These are phyloP conservation scores for Astyanax mexicanus DNA, from an alignment of 2,797 vertebrate species.

Conservation along the genomic window DNA sequence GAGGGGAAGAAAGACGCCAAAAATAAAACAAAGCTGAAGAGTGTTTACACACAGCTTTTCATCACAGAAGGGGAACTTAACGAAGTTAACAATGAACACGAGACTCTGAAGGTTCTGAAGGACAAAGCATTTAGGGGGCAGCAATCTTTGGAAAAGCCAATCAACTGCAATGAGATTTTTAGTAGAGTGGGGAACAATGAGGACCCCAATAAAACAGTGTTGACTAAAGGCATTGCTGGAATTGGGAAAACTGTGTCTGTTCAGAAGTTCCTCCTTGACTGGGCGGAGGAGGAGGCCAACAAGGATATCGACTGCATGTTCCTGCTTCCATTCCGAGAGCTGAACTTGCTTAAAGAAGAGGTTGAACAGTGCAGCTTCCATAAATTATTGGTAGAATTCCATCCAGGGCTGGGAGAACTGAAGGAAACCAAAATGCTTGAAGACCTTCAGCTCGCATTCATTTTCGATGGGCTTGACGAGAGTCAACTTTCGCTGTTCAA, in stretches of 20 bases:
- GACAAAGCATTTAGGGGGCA: neutral
- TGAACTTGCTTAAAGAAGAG: constrained; percentile 34
- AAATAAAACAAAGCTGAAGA: constrained; percentile 3
- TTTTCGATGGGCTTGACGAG: constrained; percentile 61
- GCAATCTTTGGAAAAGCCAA: constrained; percentile 22
- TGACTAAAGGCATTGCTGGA: constrained; percentile 43
- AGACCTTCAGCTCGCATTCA: constrained; percentile 32
- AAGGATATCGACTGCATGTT: constrained; percentile 40
- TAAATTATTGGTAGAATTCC: constrained; percentile 27
- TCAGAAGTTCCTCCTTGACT: constrained; percentile 47
- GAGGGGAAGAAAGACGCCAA: constrained; percentile 16
- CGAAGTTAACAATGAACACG: constrained; percentile 34
- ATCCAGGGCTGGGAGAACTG: constrained; percentile 11
- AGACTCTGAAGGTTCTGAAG: constrained; percentile 27
- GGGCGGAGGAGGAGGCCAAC: constrained; percentile 36
- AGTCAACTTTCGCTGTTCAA: constrained; percentile 43
- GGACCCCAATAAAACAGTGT: neutral
- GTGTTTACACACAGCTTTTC: constrained; percentile 42
- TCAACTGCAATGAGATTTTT: constrained; percentile 41
- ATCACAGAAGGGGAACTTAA: constrained; percentile 47
- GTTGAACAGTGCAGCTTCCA: constrained; percentile 18
- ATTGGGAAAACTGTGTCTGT: constrained; percentile 43
- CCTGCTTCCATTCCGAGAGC: constrained; percentile 42
- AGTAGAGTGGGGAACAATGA: constrained; percentile 1
- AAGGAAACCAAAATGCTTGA: constrained; percentile 18